A percentile compares a stretch with the other conserved stretches of the same genome.
Evolutionary conservation across 2,113 vertebrate genomes (phyloP).

Genomic region (Nothocercus julius): DNA sequence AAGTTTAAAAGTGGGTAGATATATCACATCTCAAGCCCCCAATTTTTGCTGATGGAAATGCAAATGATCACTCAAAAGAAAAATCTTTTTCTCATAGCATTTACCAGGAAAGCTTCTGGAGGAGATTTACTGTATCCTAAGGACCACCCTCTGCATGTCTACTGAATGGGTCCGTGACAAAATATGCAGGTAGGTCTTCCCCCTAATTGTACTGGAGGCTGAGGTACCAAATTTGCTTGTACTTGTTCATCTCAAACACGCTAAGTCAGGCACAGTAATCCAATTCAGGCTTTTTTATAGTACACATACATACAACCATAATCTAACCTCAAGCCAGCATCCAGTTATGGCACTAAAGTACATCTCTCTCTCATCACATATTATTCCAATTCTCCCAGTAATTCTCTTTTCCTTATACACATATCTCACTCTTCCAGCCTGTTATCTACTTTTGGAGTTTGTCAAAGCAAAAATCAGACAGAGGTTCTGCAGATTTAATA

Average conservation of each 20-base stretch:
- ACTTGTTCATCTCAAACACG: background rate
- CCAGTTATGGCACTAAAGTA: fast-evolving
- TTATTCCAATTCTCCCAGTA: background rate
- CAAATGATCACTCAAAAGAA: background rate
- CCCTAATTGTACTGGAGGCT: fast-evolving
- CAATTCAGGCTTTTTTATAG: fast-evolving
- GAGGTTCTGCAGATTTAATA: background rate
- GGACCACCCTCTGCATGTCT: background rate
- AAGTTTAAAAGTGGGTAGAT: background rate
- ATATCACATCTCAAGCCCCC: background rate
- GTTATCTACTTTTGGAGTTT: background rate
- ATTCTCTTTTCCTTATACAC: background rate
- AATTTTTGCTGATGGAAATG: background rate
- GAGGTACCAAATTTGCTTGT: background rate
- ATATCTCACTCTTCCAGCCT: background rate
- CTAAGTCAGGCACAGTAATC: background rate
- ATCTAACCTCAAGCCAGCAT: background rate
- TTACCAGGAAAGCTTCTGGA: background rate
- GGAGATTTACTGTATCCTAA: fast-evolving
- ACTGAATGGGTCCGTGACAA: fast-evolving
- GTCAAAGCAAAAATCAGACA: background rate
- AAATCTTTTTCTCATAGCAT: background rate
- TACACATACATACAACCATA: fast-evolving
- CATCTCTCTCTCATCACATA: background rate
- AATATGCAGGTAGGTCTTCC: fast-evolving